These are phyloP conservation scores for Steinernema scapterisci DNA, from an alignment of 2,888 invertebrate species.

Conservation along the genomic window DNA sequence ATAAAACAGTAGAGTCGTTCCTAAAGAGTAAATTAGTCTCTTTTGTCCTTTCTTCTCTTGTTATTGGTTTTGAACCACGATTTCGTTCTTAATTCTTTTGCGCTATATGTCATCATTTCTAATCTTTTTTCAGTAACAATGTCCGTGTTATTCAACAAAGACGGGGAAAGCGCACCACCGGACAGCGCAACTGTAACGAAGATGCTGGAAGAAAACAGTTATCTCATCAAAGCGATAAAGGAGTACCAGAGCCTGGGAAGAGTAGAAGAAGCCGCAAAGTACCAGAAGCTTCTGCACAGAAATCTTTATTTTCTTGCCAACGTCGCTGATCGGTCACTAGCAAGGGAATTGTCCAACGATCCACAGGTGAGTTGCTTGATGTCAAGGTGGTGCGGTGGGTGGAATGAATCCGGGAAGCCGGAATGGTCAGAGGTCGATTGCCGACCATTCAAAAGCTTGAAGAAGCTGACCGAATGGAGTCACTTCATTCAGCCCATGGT, in stretches of 20 bases:
- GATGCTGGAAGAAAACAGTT: conserved; percentile 92
- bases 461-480: not conserved
- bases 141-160: conserved; percentile 5
- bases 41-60: conserved; percentile 1
- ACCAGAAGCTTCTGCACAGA: conserved; percentile 89
- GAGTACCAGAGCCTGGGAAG: conserved; percentile 80
- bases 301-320: conserved; percentile 94
- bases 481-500: no score
- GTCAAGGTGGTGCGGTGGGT: no score
- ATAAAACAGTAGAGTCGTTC: conserved; percentile 31
- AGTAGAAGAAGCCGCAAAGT: conserved; percentile 69
- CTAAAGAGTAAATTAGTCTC: conserved; percentile 37
- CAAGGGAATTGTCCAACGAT: conserved; percentile 41
- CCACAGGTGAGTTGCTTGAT: not conserved
- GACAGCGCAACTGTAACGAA: conserved; percentile 47
- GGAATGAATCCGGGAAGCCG: no score
- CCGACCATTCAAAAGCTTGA: not conserved
- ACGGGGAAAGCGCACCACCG: not conserved
- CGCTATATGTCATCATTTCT: not conserved
- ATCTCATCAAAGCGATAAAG: conserved; percentile 92
- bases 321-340: conserved; percentile 77
- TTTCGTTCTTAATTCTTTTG: conserved; percentile 4
- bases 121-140: not conserved
- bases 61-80: not conserved
- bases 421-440: not conserved